phyloP scores from a whole-genome alignment of 2,113 vertebrate genomes.

The Urocolius indicus region DNA sequence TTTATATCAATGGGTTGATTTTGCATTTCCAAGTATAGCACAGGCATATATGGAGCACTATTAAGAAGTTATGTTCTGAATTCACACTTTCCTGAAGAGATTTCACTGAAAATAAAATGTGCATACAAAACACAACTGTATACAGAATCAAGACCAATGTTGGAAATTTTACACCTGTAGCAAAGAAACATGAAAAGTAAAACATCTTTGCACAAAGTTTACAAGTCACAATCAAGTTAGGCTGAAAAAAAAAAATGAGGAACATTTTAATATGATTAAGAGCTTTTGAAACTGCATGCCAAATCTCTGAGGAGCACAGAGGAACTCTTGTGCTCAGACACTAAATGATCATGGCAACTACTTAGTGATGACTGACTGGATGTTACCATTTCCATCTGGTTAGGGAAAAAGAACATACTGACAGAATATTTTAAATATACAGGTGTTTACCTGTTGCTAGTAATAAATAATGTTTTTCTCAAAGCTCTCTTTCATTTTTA shows the following conservation, averaged over 20 bases:
- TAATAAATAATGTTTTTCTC: neutral
- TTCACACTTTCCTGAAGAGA: neutral
- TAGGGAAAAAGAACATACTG: neutral
- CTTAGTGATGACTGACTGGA: constrained; percentile 6
- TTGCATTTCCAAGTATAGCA: neutral
- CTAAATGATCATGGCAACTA: neutral
- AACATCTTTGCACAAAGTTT: neutral
- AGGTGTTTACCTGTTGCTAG: neutral
- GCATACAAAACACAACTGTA: neutral
- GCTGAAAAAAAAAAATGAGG: neutral
- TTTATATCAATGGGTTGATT: neutral
- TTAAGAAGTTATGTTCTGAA: neutral
- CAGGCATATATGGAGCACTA: neutral
- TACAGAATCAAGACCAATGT: neutral
- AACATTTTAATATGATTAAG: neutral
- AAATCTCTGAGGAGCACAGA: neutral
- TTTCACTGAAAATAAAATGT: neutral
- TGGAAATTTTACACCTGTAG: neutral
- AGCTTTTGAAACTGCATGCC: neutral
- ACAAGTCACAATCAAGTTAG: neutral
- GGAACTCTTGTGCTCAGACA: neutral
- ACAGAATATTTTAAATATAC: neutral
- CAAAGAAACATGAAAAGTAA: neutral
- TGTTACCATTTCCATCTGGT: neutral
- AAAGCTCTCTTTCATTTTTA: neutral